These are phyloP conservation scores for Ceramica pisi DNA, from an alignment of 2,888 invertebrate genomes.

Conservation along the genomic window DNA sequence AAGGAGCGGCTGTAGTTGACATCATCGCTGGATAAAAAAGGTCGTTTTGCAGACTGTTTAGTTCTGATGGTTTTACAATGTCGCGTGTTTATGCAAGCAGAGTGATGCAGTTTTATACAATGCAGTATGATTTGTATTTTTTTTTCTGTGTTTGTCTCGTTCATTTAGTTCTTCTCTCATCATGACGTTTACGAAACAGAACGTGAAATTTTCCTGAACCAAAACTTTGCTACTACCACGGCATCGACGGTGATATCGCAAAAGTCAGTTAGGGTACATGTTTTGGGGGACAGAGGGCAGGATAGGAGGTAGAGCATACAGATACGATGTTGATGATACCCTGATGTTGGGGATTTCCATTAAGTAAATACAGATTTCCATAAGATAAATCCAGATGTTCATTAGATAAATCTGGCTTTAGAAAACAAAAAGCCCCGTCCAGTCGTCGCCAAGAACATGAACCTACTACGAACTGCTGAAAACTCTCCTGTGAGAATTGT, in stretches of 20 bases:
- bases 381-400: too few relatives aligned
- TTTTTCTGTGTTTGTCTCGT: not conserved
- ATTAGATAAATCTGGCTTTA: too few relatives aligned
- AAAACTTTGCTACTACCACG: not conserved
- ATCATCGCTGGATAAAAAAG: constrained; percentile 75
- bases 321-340: too few relatives aligned
- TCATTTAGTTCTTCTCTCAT: not conserved
- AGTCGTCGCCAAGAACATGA: too few relatives aligned
- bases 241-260: not conserved
- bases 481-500: too few relatives aligned
- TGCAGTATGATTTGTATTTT: constrained; percentile 5
- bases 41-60: constrained; percentile 58
- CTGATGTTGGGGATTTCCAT: too few relatives aligned
- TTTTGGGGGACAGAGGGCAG: not conserved
- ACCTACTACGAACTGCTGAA: too few relatives aligned
- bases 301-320: too few relatives aligned
- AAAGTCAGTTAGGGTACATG: not conserved
- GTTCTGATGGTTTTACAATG: constrained; percentile 21
- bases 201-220: not conserved
- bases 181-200: not conserved
- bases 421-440: too few relatives aligned
- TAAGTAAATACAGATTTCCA: too few relatives aligned
- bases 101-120: constrained; percentile 5
- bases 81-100: not conserved
- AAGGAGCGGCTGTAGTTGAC: constrained; percentile 75